Conservation (phyloP, 2,888 invertebrate species). For the Ecdyonurus torrentis region DNA sequence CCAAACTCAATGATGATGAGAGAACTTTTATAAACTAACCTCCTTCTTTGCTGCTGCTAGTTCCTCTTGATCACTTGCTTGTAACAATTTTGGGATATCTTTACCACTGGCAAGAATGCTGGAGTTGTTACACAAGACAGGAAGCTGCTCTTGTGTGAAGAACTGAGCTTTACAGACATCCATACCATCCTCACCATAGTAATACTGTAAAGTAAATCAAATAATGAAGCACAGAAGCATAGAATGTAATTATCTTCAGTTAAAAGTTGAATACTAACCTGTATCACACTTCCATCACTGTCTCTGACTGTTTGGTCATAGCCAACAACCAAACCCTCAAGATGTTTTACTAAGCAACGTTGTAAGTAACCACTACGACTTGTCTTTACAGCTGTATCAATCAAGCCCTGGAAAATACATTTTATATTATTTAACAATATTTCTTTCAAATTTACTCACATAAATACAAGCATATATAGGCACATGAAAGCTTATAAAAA, state of each 20-base stretch:
- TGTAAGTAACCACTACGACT: conserved; percentile 96
- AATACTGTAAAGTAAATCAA: conserved; percentile 36
- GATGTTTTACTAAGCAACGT: conserved; percentile 90
- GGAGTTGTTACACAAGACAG: conserved; percentile 69
- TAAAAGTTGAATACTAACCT: too few relatives aligned
- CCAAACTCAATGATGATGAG: too few relatives aligned
- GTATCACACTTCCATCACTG: conserved; percentile 81
- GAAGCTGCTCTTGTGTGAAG: conserved; percentile 53
- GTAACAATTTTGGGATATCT: conserved; percentile 38
- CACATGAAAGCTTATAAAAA: too few relatives aligned
- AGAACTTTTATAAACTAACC: conserved; percentile 22
- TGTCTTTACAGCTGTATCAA: conserved; percentile 99
- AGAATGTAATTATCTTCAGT: too few relatives aligned
- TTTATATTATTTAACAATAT: too few relatives aligned
- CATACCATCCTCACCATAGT: conserved; percentile 86
- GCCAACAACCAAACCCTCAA: conserved; percentile 83
- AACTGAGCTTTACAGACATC: conserved; percentile 81
- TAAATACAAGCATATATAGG: too few relatives aligned
- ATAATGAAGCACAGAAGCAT: background rate
- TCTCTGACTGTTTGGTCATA: conserved; percentile 96
- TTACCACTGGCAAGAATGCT: conserved; percentile 42
- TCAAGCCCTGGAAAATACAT: conserved; percentile 50
- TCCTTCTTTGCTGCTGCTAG: conserved; percentile 39
- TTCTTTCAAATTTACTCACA: background rate
- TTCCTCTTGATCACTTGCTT: conserved; percentile 31